Evolutionary conservation across 2,888 invertebrate genomes (phyloP), one percentile per base, ranked within the genome.

Genomic region (Drosophila prostipennis): DNA sequence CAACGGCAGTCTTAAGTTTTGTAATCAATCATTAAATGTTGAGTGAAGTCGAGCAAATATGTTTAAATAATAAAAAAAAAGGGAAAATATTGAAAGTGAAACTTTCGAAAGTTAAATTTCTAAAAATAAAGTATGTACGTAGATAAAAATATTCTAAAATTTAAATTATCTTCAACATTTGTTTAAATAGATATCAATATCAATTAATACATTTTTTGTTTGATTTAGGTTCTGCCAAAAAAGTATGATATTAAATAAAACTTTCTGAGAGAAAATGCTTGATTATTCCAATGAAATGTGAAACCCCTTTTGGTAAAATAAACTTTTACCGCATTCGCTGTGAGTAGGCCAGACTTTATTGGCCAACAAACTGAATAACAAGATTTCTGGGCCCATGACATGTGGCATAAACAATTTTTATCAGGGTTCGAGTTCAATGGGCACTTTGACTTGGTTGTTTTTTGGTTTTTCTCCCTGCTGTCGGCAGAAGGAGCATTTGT

Each of bases 21-120:
- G 39, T 53, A 76, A 77, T 69, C 81, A 79, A 60, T 69, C 82
- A 72, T 81, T 56, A 77, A 72, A 75, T 37, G 49, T 14, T 14
- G 46, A 49, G 45, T 48, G 58, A 60, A 48, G 23, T 43, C 4
- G 39, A 19, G 36, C 49, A 29, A 7, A 8, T 26, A 13, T 6
- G 11, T n/a, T 6, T 3, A 2, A 26, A 46, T 32, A 46, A 32
- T 32, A 37, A 46, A 68, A 19, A 68, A 19, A 26, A 39, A 40
- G 10, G n/a, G 55, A 55, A 65, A 36, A 32, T 16, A n/a, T 13
- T 19, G 11, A 26, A 40, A 52, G 34, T 26, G 19, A 7, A 52
- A 39, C 29, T 23, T 10, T 36, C 1, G 11, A 34, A 43, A 16
- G 10, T 13, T 14, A 16, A 10, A n/a, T 26, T 46, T 26, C 26